Base-by-base conservation (phyloP, 1,140 invertebrate species). In the Coptotermes formosanus region DNA sequence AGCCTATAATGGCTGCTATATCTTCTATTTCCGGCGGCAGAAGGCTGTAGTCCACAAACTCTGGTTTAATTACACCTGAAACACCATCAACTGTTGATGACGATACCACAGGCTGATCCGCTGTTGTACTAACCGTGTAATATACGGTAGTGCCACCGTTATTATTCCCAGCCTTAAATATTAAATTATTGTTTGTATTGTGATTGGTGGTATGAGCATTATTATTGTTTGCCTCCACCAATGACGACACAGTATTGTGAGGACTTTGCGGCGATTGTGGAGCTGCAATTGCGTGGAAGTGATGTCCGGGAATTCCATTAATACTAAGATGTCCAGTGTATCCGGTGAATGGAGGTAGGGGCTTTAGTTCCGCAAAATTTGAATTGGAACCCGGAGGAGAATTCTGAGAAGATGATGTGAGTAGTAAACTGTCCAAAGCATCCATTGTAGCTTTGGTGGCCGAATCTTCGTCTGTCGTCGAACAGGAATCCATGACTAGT, bases 1-100 rank as follows among this genome's bases (percentile, higher is more conserved):
- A 96, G 0, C 96, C 96, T 85, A 97, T 97, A 38, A 97, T 96
- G 30, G 96, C 96, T 0, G 96, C 96, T 87, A 97, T 96, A 88
- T 97, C 96, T 87, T 97, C 96, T 88, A 97, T 96, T 88, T 97
- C 96, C 3, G 91, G 90, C 30, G 90, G 90, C 16, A 91, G 88
- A 44, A 90, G 88, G 30, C 88, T 85, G 89, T 95, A 95, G 32
- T 93, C 92, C 30, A 92, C 85, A 64, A 86, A 91, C 89, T 93
- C 92, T 0, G 90, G 90, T 88, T 93, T 93, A 25, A 92, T 90
- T 69, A 89, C 89, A 3, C 88, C 87, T 64, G 64, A 75, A 30
- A 91, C 86, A 83, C 90, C 88, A 82, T 89, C 90, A 87, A 90
- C 90, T 85, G 90, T 89, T 16, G 91, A 89, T 52, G 89, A 91